Base-by-base conservation (phyloP, 1,140 invertebrate genomes). In the Planococcus citri region DNA sequence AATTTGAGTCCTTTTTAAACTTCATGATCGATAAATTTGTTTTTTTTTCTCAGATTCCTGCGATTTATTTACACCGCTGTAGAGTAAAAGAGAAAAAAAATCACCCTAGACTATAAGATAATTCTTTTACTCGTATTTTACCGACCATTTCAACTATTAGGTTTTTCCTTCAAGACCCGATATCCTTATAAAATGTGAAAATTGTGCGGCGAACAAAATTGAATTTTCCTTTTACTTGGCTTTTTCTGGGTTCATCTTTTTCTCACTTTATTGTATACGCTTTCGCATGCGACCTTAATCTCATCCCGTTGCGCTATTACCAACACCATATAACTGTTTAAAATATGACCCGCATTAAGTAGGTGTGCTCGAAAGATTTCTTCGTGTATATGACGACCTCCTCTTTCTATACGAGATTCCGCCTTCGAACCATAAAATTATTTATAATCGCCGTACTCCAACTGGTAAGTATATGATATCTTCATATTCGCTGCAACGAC, bases 91-190 rank as follows among this genome's bases (percentile, higher is more conserved):
- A 12, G 29, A 33, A 12, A 33, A 33, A 33, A 33, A 33, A 33
- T 12, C 29, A 6, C 29, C 3, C 4, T 12, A 33, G n/a, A n/a
- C n/a, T n/a, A n/a, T n/a, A 51, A 51, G 41, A 51, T 51, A 17
- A 51, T 51, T 51, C 41, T 51, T 51, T 51, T 51, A 51, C 41
- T 51, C 41, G 41, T 51, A 51, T 51, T 51, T 51, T 51, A 51
- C 41, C 10, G 41, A 51, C 41, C 2, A 51, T 51, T 51, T 17
- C 17, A 4, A 17, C 41, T n/a, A 51, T 51, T 51, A 51, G 12
- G 17, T 20, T 51, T 51, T 51, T 20, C 33, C 41, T 51, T 6
- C 41, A n/a, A 33, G 29, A 33, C 4, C 41, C 41, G 41, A 51
- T 51, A 51, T 6, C 17, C 41, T 17, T 17, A 51, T 51, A 51